These are phyloP conservation scores for Eidolon dupreanum DNA, from an alignment of 2,797 vertebrate species.

Conservation along the genomic window DNA sequence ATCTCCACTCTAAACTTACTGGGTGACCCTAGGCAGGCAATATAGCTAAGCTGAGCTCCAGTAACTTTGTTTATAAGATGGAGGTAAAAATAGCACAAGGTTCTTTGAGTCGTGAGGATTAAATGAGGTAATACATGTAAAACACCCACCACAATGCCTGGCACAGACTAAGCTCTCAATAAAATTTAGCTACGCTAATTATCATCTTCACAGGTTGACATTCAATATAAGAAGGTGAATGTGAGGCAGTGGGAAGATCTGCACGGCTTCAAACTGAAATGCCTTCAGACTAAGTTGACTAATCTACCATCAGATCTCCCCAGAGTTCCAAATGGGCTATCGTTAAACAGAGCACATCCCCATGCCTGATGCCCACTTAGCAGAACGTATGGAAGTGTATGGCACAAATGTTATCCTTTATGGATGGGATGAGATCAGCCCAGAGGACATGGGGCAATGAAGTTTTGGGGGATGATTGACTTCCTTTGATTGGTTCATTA, in stretches of 20 bases:
- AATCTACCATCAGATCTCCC: background rate
- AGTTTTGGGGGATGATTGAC: background rate
- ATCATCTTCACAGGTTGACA: background rate
- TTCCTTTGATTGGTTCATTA: background rate
- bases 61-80: background rate
- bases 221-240: background rate
- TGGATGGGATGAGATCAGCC: background rate
- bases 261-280: background rate
- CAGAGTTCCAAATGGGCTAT: background rate
- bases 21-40: background rate
- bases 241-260: background rate
- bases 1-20: background rate
- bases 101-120: background rate
- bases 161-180: background rate
- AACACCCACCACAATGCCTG: background rate
- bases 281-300: background rate
- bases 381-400: fast-evolving
- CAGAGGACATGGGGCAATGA: background rate
- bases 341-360: background rate
- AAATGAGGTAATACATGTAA: background rate
- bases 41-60: background rate
- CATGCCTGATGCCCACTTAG: background rate
- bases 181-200: background rate
- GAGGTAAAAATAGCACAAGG: background rate
- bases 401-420: too few species aligned